Evolutionary conservation across 2,888 invertebrate species (phyloP).

Genomic region (Pseudolycoriella hygida): DNA sequence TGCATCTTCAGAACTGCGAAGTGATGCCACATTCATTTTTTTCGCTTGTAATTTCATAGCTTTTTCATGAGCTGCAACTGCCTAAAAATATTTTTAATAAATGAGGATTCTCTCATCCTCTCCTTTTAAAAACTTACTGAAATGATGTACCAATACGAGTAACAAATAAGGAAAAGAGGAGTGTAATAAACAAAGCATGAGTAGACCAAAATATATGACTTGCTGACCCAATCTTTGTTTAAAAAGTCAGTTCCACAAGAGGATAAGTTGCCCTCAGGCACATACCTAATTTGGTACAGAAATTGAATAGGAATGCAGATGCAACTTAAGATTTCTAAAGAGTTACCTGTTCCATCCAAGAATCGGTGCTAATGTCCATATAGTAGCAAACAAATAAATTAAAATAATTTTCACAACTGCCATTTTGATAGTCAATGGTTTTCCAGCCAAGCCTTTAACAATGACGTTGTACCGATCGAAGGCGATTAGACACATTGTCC

Average conservation of each 20-base stretch:
- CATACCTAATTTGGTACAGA: constrained; percentile 27
- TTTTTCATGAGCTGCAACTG: constrained; percentile 60
- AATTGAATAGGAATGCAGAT: too few species aligned
- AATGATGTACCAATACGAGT: constrained; percentile 77
- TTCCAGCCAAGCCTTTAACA: constrained; percentile 40
- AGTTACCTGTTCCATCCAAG: constrained; percentile 37
- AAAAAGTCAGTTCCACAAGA: constrained; percentile 43
- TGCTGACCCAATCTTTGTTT: constrained; percentile 32
- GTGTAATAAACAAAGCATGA: constrained; percentile 37
- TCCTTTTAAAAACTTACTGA: constrained; percentile 33
- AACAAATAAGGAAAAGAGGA: constrained; percentile 64
- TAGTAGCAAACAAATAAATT: constrained; percentile 36
- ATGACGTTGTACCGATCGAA: constrained; percentile 49
- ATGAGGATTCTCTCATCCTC: too few species aligned
- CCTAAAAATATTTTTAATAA: constrained; percentile 33
- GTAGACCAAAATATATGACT: constrained; percentile 36
- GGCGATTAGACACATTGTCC: constrained; percentile 46
- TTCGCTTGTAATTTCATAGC: constrained; percentile 70
- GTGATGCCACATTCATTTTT: constrained; percentile 71
- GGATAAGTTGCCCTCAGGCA: constrained; percentile 49
- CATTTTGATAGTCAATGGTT: constrained; percentile 34
- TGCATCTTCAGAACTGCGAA: constrained; percentile 49
- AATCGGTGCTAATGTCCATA: constrained; percentile 39
- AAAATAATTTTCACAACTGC: constrained; percentile 33
- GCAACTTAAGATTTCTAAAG: too few species aligned